Percentiles rank a stretch among this genome's conserved stretches.
phyloP scores from a whole-genome alignment of 2,797 vertebrate genomes.

The Limosa lapponica region DNA sequence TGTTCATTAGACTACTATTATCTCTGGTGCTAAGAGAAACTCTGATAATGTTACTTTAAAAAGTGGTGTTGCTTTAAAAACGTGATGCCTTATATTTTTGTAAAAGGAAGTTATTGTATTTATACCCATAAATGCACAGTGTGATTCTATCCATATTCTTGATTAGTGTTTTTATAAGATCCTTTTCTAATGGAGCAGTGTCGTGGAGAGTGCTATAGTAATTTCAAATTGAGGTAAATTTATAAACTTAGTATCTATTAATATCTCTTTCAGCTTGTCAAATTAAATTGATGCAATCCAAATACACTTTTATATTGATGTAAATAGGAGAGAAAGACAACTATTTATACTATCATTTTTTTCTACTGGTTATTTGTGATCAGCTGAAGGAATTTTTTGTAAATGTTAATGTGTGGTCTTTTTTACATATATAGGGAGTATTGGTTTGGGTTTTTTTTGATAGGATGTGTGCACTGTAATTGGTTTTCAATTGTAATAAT shows the following conservation, averaged over 20 bases:
- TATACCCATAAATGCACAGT: not conserved
- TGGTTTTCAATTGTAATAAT: not conserved
- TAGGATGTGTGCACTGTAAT: not conserved
- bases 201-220: not conserved
- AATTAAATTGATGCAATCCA: not conserved
- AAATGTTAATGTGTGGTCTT: not conserved
- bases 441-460: not conserved
- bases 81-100: not conserved
- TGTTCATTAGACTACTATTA: not conserved
- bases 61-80: not conserved
- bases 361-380: not conserved
- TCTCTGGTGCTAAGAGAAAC: fast-evolving
- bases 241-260: not conserved
- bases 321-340: not conserved
- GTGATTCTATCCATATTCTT: not conserved
- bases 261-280: not conserved
- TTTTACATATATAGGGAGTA: not conserved
- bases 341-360: not conserved
- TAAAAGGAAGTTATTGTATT: not conserved
- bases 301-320: not conserved
- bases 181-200: not conserved
- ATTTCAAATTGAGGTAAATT: not conserved
- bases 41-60: not conserved
- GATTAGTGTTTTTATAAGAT: not conserved
- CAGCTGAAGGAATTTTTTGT: not conserved